Base-by-base conservation (phyloP, 2,888 invertebrate species). In the Caenorhabditis wallacei region DNA sequence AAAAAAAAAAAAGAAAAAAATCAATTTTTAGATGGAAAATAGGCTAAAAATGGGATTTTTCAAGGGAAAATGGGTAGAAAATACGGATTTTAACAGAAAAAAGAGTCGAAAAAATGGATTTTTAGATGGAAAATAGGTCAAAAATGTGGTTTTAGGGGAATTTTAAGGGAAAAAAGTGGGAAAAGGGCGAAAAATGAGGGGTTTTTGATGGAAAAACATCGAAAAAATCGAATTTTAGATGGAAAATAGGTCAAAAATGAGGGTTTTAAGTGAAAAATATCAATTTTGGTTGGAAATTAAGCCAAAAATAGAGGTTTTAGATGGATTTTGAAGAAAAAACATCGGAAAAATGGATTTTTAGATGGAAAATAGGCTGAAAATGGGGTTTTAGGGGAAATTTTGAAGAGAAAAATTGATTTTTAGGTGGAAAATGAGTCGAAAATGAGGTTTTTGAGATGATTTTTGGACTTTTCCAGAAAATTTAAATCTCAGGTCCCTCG, bases 401-500 rank as follows among this genome's bases (percentile, higher is more conserved):
- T n/a, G 53, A 54, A 24, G 24, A 54, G 24, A 26, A 54, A 54
- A 24, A 26, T 5, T 20, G 13, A 24, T 54, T 54, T 53, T 53
- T 53, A 30, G 8, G 30, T 3, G 30, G 30, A 30, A 30, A 30
- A 30, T 3, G 53, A 24, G n/a, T n/a, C n/a, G 24, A 54, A 22
- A 54, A 22, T 8, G 20, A 3, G 54, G 54, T 24, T 54, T 54
- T 54, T 3, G 11, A 40, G 10, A 13, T 40, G 40, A 40, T 8
- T 10, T 10, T 10, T 40, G 40, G 40, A 48, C n/a, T n/a, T n/a
- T n/a, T n/a, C n/a, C n/a, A n/a, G n/a, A n/a, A n/a, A n/a, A 48
- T 7, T 61, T 68, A 91, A 26, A 91, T 87, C 61, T 91, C 90
- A 22, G 91, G 91, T 37, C 91, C 91, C 82, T 91, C 90, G 20